Evolutionary conservation across 2,888 invertebrate genomes (phyloP).

Genomic region (Macaria notata): DNA sequence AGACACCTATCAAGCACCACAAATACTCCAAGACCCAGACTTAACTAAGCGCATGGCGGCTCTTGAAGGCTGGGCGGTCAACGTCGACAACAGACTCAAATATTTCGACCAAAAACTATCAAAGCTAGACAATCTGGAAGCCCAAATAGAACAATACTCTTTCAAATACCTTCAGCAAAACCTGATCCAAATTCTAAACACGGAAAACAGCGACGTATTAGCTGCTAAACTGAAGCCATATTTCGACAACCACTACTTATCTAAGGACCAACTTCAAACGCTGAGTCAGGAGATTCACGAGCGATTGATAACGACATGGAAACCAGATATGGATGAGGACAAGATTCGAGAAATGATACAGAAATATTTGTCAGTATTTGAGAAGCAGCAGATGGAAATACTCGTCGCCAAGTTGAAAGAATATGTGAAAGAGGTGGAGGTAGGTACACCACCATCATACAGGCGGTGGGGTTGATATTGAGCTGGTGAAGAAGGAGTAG

Average conservation of each 20-base stretch:
- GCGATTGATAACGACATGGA: conserved; percentile 60
- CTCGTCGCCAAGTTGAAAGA: conserved; percentile 67
- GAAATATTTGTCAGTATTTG: conserved; percentile 63
- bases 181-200: conserved; percentile 77
- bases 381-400: conserved; percentile 73
- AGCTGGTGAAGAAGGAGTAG: conserved; percentile 82
- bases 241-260: conserved; percentile 83
- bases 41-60: conserved; percentile 62
- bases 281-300: conserved; percentile 67
- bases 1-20: conserved; percentile 61
- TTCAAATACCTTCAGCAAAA: conserved; percentile 79
- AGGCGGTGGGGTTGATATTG: conserved; percentile 59
- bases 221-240: conserved; percentile 81
- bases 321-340: conserved; percentile 79
- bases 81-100: conserved; percentile 78
- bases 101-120: conserved; percentile 79
- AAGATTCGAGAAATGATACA: conserved; percentile 75
- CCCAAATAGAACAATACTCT: conserved; percentile 77
- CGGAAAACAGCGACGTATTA: conserved; percentile 59
- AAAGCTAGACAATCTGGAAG: conserved; percentile 70
- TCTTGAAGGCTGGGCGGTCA: conserved; percentile 74
- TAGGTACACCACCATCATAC: conserved; percentile 37
- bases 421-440: conserved; percentile 61
- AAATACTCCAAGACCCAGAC: conserved; percentile 56
- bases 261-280: conserved; percentile 83